Conservation (phyloP, 2,888 invertebrate species). For the Dynastes tityus region DNA sequence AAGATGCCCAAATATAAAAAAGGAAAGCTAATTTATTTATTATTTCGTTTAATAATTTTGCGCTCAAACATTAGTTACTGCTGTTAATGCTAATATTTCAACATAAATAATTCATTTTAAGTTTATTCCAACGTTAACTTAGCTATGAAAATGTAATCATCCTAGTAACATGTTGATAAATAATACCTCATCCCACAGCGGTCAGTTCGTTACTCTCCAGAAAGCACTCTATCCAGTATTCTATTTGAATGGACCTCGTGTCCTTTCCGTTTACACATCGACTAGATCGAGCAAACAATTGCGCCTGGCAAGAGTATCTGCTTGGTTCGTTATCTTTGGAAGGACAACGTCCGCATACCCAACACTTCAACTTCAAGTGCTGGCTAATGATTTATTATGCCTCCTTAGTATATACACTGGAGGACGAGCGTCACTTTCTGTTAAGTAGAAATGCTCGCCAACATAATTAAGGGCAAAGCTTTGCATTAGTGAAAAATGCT, state of each 20-base stretch:
- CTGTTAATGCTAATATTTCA: no score
- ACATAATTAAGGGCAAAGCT: conserved; percentile 4
- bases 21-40: no score
- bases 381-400: conserved; percentile 50
- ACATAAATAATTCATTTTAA: no score
- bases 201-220: conserved; percentile 7
- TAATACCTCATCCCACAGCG: conserved; percentile 1
- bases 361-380: conserved; percentile 53
- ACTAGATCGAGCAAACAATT: conserved; percentile 43
- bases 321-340: conserved; percentile 58
- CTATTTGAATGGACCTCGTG: conserved; percentile 45
- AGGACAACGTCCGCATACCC: conserved; percentile 57
- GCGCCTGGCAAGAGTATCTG: conserved; percentile 48
- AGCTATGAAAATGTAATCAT: neutral
- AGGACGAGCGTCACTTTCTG: conserved; percentile 16
- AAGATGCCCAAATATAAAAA: no score
- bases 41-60: no score
- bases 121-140: no score
- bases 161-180: neutral
- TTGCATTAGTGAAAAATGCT: neutral
- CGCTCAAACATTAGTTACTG: no score
- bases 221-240: conserved; percentile 48
- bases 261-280: conserved; percentile 40
- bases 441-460: conserved; percentile 12
- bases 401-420: conserved; percentile 6